A percentile compares a stretch with the other conserved stretches of the same genome.
Evolutionary conservation across 2,888 invertebrate genomes (phyloP).

Genomic region (Agrilus biguttatus): DNA sequence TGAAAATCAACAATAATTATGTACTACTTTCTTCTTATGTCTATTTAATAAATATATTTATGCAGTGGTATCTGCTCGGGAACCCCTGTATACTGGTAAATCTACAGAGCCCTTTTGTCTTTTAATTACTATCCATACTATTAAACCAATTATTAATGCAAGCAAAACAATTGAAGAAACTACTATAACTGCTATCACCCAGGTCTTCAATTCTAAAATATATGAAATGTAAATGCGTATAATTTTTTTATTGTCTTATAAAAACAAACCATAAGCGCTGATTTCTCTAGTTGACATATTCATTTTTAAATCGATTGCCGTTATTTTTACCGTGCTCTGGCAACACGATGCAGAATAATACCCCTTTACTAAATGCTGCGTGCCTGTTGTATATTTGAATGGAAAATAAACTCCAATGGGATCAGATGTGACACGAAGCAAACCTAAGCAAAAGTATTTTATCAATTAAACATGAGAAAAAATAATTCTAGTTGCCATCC

Average conservation of each 20-base stretch:
- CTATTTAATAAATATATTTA: too few species aligned
- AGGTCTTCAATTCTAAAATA: not conserved
- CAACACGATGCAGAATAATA: conserved; percentile 62
- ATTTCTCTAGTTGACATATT: conserved; percentile 48
- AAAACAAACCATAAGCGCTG: conserved; percentile 35
- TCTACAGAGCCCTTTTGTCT: conserved; percentile 26
- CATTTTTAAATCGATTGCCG: conserved; percentile 52
- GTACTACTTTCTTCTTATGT: too few species aligned
- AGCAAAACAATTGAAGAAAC: not conserved
- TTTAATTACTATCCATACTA: conserved; percentile 1
- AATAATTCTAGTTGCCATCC: not conserved
- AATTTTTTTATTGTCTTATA: not conserved
- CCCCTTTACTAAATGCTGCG: conserved; percentile 47
- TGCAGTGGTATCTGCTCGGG: conserved; percentile 2
- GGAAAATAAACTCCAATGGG: conserved; percentile 48
- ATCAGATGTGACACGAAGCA: conserved; percentile 42
- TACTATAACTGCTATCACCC: not conserved
- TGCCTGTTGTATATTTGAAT: conserved; percentile 50
- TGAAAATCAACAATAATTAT: too few species aligned
- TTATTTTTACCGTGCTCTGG: conserved; percentile 48
- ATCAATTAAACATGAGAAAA: not conserved
- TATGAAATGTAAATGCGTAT: not conserved
- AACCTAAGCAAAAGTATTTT: conserved; percentile 28
- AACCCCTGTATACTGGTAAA: conserved; percentile 39
- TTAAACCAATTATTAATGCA: not conserved